Evolutionary conservation across 2,113 vertebrate species (phyloP).

Genomic region (Xenopus borealis): DNA sequence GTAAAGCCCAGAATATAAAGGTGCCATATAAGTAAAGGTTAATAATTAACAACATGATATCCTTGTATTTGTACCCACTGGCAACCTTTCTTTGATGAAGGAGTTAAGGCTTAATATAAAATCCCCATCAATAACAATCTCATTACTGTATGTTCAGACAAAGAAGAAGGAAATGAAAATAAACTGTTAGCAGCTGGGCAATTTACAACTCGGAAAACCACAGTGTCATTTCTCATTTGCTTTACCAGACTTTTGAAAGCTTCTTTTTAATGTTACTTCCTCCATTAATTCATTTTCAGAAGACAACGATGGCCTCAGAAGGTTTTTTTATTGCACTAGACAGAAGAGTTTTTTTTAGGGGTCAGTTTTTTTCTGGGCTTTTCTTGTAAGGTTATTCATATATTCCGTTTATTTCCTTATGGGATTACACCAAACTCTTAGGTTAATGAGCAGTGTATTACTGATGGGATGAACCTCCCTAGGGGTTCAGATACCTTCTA

Average conservation of each 20-base stretch:
- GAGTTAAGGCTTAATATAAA: constrained; percentile 44
- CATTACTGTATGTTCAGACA: constrained; percentile 30
- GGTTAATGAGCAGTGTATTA: too few relatives aligned
- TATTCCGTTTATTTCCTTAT: too few relatives aligned
- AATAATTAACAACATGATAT: too few relatives aligned
- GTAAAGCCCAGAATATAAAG: too few relatives aligned
- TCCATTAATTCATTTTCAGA: constrained; percentile 29
- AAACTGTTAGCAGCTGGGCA: constrained; percentile 34
- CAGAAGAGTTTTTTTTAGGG: background rate
- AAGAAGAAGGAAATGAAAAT: constrained; percentile 32
- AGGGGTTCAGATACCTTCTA: too few relatives aligned
- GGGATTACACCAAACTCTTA: too few relatives aligned
- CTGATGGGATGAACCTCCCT: too few relatives aligned
- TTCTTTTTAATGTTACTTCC: constrained; percentile 40
- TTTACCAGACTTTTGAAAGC: constrained; percentile 50
- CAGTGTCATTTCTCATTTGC: constrained; percentile 49
- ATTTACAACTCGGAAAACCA: constrained; percentile 51
- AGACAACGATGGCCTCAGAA: constrained; percentile 26
- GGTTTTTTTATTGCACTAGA: background rate
- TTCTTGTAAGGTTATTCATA: too few relatives aligned
- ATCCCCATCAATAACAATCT: constrained; percentile 48
- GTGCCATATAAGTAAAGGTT: too few relatives aligned
- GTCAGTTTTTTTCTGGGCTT: too few relatives aligned
- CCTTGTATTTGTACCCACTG: too few relatives aligned
- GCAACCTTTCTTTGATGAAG: background rate